Base-by-base conservation (phyloP, 2,888 invertebrate genomes). In the Exephanes ischioxanthus region DNA sequence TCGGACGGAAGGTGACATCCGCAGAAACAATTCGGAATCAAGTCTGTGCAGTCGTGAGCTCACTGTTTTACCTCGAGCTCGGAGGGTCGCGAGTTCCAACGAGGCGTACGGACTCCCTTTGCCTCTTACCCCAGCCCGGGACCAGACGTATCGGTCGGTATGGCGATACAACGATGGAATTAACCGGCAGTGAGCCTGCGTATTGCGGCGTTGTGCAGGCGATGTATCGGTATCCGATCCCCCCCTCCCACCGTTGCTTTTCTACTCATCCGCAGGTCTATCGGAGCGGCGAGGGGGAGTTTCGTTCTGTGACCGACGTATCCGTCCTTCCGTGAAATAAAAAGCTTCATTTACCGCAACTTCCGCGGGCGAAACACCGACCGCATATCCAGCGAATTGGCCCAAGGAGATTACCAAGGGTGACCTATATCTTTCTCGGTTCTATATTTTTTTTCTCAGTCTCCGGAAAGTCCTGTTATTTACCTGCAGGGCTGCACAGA, bases 301-400 rank as follows among this genome's bases (percentile, higher is more conserved):
- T 88, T 82, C 79, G 85, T 77, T 86, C 90, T 91, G 91, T 90
- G 92, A 92, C 91, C 92, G 92, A 92, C 91, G 91, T 89, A 90
- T 92, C 89, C 90, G 88, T 89, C 89, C 91, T 90, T 87, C 91
- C 91, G 91, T 92, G 88, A 92, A 93, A 92, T 92, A 89, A 92
- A 92, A 92, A 92, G 91, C 92, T 92, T 92, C 91, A 92, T 92
- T 91, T 87, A 88, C 85, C 78, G 87, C 82, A 89, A 85, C 87
- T 89, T 88, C 63, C 55, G 53, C 80, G 76, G 73, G 75, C 55
- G 85, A 86, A 85, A 90, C 89, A 87, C 86, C 77, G 77, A 85
- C 88, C 90, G 88, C 89, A 88, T 88, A 88, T 83, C 85, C 68
- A 22, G 45, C 45, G 45, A 48, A 48, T 48, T 48, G 45, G 14